Evolutionary conservation across 1,140 invertebrate species (phyloP).

Genomic region (Lamellibrachia luymesi): DNA sequence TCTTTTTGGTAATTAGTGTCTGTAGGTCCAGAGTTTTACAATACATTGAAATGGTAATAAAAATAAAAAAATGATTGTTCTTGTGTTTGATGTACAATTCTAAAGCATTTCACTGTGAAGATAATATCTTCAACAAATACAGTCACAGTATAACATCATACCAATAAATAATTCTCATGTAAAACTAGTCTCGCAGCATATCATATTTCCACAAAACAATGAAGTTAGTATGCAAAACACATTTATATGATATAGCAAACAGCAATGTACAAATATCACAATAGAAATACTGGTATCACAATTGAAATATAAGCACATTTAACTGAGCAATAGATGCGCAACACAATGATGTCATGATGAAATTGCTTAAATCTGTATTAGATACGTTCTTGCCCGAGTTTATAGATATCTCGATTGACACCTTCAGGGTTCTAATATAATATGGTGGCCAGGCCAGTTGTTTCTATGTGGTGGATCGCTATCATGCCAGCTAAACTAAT

Average conservation of each 20-base stretch:
- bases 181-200: background rate
- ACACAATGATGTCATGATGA: background rate
- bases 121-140: too few species aligned
- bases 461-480: background rate
- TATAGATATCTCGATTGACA: background rate
- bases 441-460: background rate
- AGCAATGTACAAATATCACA: background rate
- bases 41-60: background rate
- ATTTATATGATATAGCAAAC: background rate
- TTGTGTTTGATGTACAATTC: background rate
- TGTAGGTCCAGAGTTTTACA: background rate
- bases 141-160: too few species aligned
- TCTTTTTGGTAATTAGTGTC: background rate
- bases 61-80: background rate
- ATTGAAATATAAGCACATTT: background rate
- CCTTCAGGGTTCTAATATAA: background rate
- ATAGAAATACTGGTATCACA: constrained; percentile 1
- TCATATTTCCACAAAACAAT: background rate
- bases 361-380: background rate
- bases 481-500: background rate
- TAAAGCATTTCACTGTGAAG: too few species aligned
- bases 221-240: background rate
- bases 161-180: too few species aligned
- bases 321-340: background rate
- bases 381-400: background rate